Base-by-base conservation (phyloP, 2,113 vertebrate species). In the Nansenia antarctica region DNA sequence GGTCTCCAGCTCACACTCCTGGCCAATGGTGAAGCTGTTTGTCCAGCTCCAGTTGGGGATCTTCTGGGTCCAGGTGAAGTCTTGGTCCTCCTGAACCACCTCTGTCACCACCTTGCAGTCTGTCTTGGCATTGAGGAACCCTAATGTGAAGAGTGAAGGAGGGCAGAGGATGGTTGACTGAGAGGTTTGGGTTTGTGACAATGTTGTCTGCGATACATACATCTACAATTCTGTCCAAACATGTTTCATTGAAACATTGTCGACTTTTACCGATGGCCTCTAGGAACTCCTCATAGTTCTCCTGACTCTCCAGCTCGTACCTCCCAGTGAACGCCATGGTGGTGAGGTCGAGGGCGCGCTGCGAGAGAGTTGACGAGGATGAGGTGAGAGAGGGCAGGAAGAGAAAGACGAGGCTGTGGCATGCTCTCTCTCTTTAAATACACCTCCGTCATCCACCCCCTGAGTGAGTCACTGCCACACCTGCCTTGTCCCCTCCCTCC, bases 221-320 rank as follows among this genome's bases (percentile, higher is more conserved):
- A 18, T n/a, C 29, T 60, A 20, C 31, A 32, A n/a, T 30, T 22
- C 24, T n/a, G 11, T 47, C 18, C 12, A 8, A 15, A n/a, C 7
- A n/a, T 3, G 15, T 15, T 4, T 42, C 12, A 15, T 42, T 42
- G 37, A 42, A 15, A 42, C n/a, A 42, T 15, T 9, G 15, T 15
- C 11, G 37, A 1, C 15, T 42, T 42, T 65, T 87, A 91, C 89
- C 89, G 1, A 90, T 86, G n/a, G 63, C 76, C 76, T 86, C 82
- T 76, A 95, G 89, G 65, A 96, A 96, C 7, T 86, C 85, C 0
- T 90, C 94, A 2, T 94, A 94, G 81, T 94, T 94, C 65, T 94
- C 93, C 1, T 96, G 92, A 0, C 70, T 84, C 83, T 95, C 93
- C 0, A 93, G 83, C 82, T 94, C 88, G 0, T 94, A 96, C 81